Evolutionary conservation across 2,113 vertebrate genomes (phyloP).

Genomic region (Dendropsophus ebraccatus): DNA sequence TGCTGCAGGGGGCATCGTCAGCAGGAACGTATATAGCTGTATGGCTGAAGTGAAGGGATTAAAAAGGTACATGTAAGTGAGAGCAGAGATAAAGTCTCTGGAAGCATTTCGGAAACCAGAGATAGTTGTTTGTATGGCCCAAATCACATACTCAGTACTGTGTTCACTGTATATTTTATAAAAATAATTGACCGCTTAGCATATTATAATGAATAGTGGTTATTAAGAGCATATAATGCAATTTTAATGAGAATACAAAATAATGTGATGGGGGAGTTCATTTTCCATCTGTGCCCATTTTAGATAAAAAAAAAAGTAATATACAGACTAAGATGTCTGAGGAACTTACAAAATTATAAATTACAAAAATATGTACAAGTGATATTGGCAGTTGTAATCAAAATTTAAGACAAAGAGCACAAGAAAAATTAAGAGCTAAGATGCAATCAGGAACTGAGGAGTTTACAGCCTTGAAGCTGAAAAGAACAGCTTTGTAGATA

Average conservation of each 20-base stretch:
- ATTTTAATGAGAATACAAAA: not conserved
- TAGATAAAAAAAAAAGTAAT: constrained; percentile 10
- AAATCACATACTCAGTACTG: not conserved
- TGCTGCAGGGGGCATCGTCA: no score
- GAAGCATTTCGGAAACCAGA: not conserved
- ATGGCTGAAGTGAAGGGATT: no score
- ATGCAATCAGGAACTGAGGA: constrained; percentile 52
- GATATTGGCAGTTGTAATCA: constrained; percentile 47
- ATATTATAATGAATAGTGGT: not conserved
- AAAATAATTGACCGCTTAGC: not conserved
- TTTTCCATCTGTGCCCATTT: constrained; percentile 1
- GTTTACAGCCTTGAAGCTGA: constrained; percentile 55
- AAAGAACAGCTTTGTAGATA: constrained; percentile 58
- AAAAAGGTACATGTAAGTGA: no score
- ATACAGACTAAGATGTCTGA: not conserved
- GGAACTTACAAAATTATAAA: constrained; percentile 33
- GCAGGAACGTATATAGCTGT: no score
- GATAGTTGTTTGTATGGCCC: not conserved
- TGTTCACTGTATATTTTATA: not conserved
- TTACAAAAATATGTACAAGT: constrained; percentile 43
- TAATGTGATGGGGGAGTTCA: not conserved
- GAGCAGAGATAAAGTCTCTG: no score
- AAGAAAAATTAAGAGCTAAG: constrained; percentile 55
- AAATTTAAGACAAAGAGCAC: constrained; percentile 48
- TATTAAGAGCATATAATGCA: not conserved